These are phyloP conservation scores for Herpetotheres cachinnans DNA, from an alignment of 2,113 vertebrate species.

Conservation along the genomic window DNA sequence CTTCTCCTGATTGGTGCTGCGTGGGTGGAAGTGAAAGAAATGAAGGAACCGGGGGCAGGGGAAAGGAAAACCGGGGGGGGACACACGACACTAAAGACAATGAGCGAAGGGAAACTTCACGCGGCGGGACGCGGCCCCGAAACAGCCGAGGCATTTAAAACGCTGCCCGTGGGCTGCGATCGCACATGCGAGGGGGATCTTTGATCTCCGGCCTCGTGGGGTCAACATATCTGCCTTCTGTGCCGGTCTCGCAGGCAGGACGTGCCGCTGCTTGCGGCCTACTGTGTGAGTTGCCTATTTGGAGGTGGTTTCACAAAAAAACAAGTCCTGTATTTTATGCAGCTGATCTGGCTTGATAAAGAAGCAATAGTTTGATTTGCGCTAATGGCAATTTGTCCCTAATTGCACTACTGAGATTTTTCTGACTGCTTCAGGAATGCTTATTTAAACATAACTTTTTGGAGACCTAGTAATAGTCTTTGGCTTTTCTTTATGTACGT, in stretches of 20 bases:
- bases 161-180: not conserved
- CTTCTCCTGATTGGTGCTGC: not conserved
- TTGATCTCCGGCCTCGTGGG: not conserved
- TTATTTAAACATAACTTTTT: not conserved
- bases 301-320: not conserved
- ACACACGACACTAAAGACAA: too few relatives aligned
- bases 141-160: not conserved
- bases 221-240: not conserved
- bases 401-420: not conserved
- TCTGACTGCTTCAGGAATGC: not conserved
- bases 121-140: not conserved
- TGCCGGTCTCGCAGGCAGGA: not conserved
- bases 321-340: not conserved
- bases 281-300: not conserved
- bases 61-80: too few relatives aligned
- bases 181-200: not conserved
- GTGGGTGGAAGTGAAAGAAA: not conserved
- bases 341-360: too few relatives aligned
- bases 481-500: not conserved
- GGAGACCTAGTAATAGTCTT: not conserved
- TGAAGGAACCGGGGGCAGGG: not conserved
- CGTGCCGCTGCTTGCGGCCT: not conserved
- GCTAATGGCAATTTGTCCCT: not conserved
- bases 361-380: not conserved
- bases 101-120: not conserved